phyloP scores from a whole-genome alignment of 1,140 invertebrate genomes.

The Parapsyche elsis region DNA sequence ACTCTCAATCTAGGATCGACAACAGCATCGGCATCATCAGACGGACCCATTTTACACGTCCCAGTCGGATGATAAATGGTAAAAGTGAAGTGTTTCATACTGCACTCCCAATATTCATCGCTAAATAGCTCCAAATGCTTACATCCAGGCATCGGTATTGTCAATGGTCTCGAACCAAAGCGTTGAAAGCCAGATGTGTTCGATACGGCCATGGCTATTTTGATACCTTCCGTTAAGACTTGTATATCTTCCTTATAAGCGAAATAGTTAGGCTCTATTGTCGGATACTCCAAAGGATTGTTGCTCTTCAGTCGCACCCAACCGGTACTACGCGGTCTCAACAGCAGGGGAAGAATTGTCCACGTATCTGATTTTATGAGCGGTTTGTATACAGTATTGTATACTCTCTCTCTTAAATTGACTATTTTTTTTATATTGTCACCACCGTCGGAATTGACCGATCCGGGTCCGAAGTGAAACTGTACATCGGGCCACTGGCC shows the following conservation, averaged over 20 bases:
- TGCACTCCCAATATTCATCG: conserved; percentile 89
- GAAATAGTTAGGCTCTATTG: conserved; percentile 94
- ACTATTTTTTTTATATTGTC: conserved; percentile 80
- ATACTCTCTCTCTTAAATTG: conserved; percentile 82
- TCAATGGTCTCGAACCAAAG: conserved; percentile 81
- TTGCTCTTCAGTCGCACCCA: conserved; percentile 80
- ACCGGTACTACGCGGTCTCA: conserved; percentile 86
- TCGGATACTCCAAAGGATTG: conserved; percentile 84
- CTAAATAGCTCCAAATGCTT: conserved; percentile 76
- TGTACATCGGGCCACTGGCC: conserved; percentile 87
- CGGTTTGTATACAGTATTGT: conserved; percentile 87
- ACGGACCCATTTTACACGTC: conserved; percentile 89
- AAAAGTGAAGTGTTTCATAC: conserved; percentile 82
- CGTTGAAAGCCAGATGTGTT: conserved; percentile 82
- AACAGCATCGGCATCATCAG: conserved; percentile 78
- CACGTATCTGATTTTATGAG: conserved; percentile 82
- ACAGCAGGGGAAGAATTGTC: conserved; percentile 82
- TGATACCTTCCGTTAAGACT: conserved; percentile 82
- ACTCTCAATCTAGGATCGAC: conserved; percentile 83
- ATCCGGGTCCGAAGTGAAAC: conserved; percentile 86
- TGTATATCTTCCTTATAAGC: conserved; percentile 81
- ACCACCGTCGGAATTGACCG: conserved; percentile 82
- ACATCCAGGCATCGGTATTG: conserved; percentile 84
- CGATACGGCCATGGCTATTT: conserved; percentile 82
- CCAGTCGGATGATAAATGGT: conserved; percentile 88